Percentiles rank a stretch among this genome's conserved stretches.
Conservation (phyloP, 2,888 invertebrate genomes). For the Margaritifera margaritifera region DNA sequence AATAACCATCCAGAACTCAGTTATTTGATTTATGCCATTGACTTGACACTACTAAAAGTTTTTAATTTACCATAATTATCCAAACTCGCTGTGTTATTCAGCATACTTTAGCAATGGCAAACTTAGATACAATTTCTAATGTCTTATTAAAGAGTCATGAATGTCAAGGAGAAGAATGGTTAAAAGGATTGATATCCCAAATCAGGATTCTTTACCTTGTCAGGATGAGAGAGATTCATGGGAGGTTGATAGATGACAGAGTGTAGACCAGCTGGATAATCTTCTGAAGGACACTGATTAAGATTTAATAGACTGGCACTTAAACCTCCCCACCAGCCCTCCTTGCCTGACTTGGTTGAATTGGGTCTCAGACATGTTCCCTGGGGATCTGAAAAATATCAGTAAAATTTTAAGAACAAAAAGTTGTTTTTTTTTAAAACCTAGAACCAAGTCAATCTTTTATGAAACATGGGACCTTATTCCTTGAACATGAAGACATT, state of each 20-base stretch:
- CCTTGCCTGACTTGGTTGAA: slow-evolving; percentile 47
- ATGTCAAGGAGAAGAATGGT: background rate
- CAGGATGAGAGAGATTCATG: slow-evolving; percentile 89
- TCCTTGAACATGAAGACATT: no score
- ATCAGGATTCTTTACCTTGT: slow-evolving; percentile 77
- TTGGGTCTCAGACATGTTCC: slow-evolving; percentile 47
- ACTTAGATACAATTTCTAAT: no score
- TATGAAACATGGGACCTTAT: no score
- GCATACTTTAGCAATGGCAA: no score
- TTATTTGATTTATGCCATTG: no score
- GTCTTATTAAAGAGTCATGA: background rate
- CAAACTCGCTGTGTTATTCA: no score
- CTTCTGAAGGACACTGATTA: slow-evolving; percentile 81
- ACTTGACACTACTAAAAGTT: no score
- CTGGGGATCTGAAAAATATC: slow-evolving; percentile 41
- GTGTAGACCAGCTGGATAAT: slow-evolving; percentile 88
- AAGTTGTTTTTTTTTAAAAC: no score
- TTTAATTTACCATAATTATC: no score
- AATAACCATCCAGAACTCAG: no score
- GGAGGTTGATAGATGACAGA: slow-evolving; percentile 91
- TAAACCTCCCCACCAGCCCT: slow-evolving; percentile 88
- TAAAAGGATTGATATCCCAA: background rate
- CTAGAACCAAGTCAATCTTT: no score
- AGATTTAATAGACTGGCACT: slow-evolving; percentile 83
- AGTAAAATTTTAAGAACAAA: background rate